Evolutionary conservation across 2,888 invertebrate species (phyloP).

Genomic region (Sesia apiformis): DNA sequence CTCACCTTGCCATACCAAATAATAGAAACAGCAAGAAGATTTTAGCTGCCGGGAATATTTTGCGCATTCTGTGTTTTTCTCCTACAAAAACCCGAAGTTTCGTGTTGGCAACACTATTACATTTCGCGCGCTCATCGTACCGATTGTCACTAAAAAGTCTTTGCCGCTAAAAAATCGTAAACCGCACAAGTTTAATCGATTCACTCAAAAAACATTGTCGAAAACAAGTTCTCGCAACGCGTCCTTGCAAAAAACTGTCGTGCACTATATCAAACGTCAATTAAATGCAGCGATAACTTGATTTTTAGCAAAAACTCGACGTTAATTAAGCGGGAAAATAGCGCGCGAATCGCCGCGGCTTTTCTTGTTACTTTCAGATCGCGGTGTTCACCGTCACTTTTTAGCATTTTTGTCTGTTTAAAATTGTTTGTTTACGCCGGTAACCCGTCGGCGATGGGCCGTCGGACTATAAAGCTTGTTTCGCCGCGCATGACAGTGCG

Average conservation of each 20-base stretch:
- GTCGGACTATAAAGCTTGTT: constrained; percentile 51
- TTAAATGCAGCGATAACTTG: constrained; percentile 12
- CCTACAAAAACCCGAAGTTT: constrained; percentile 32
- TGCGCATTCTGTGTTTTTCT: constrained; percentile 55
- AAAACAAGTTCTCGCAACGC: constrained; percentile 6
- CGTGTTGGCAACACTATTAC: constrained; percentile 67
- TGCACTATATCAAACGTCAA: constrained; percentile 11
- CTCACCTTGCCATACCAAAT: constrained; percentile 60
- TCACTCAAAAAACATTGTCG: constrained; percentile 10
- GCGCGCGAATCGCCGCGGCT: neutral
- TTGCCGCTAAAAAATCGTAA: constrained; percentile 19
- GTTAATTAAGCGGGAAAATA: constrained; percentile 9
- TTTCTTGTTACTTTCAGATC: constrained; percentile 6
- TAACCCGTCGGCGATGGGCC: constrained; percentile 46
- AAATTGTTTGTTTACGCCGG: constrained; percentile 41
- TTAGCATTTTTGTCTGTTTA: constrained; percentile 27
- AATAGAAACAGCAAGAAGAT: constrained; percentile 52
- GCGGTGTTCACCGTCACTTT: constrained; percentile 22
- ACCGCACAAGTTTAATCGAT: neutral
- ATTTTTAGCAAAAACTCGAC: constrained; percentile 11
- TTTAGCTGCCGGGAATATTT: constrained; percentile 42
- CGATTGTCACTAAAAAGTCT: constrained; percentile 34
- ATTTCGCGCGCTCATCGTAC: constrained; percentile 53
- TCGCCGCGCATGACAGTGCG: constrained; percentile 44
- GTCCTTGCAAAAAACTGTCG: constrained; percentile 5